phyloP scores from a whole-genome alignment of 1,140 invertebrate species.

The Euwallacea similis region DNA sequence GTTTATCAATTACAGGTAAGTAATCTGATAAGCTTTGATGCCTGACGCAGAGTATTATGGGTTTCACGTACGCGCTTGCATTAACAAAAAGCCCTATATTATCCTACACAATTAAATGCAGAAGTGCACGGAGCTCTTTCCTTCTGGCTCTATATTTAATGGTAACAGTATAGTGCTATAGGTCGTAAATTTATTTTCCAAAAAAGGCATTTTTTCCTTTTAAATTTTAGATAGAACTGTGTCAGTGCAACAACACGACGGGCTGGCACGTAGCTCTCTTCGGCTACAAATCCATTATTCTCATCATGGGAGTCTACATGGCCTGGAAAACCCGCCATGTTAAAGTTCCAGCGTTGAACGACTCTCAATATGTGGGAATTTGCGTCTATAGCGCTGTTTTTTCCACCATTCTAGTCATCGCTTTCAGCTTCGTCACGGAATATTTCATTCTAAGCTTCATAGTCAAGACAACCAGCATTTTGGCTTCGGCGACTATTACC shows the following conservation, averaged over 20 bases:
- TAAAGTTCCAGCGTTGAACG: constrained; percentile 95
- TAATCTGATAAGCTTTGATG: background rate
- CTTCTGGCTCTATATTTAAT: background rate
- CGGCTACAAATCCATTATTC: constrained; percentile 83
- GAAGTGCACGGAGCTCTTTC: background rate
- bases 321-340: constrained; percentile 98
- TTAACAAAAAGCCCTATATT: background rate
- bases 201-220: background rate
- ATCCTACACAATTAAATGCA: background rate
- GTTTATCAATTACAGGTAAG: constrained; percentile 84
- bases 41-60: background rate
- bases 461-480: constrained; percentile 78
- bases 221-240: constrained; percentile 74
- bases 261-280: constrained; percentile 87
- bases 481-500: constrained; percentile 83
- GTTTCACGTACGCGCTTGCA: no score
- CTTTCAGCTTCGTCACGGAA: constrained; percentile 83
- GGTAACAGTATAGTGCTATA: no score
- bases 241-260: constrained; percentile 80
- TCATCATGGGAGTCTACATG: constrained; percentile 92
- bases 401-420: constrained; percentile 80
- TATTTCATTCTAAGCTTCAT: constrained; percentile 82
- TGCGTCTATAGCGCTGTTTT: constrained; percentile 92
- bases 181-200: no score
- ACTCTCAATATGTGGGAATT: constrained; percentile 94